Evolutionary conservation across 1,140 invertebrate genomes (phyloP), one percentile per base, ranked within the genome.

Genomic region (Sarcophaga bullata): DNA sequence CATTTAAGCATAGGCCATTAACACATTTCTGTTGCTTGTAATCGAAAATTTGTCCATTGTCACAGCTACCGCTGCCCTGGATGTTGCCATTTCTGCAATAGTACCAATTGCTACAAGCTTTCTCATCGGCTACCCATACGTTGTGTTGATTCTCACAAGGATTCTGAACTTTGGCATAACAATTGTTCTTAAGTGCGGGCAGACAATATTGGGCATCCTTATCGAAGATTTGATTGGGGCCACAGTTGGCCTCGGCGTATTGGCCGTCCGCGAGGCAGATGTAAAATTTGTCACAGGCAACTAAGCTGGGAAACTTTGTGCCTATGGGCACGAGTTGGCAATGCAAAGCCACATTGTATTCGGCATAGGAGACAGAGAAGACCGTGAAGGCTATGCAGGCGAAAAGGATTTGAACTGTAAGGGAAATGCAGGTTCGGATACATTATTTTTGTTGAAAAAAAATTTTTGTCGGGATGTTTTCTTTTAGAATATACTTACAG

Each of bases 261-360:
- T 54, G 17, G 19, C 78, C 78, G n/a, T 83, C 75, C 8, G 0
- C 49, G 19, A 62, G 37, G 37, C 82, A 83, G 4, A 15, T 68
- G 17, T 83, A 83, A 73, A 48, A 83, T 8, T 46, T 81, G 17
- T 48, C 49, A 62, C 82, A 83, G 6, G 80, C 81, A 11, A 76
- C 49, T n/a, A 81, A 58, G 25, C 82, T 83, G 25, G 80, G 62
- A 48, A 83, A 62, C 13, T 73, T 73, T 10, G 25, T 37, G 50
- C 80, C 80, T 58, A 46, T 11, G 4, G 37, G 6, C n/a, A 83
- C 80, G 25, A 83, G 46, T n/a, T 68, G 37, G 49, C 82, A 83
- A 8, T 81, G 73, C 0, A 3, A 52, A 19, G 37, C 25, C 6
- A 81, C 82, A 58, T 83, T 19, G 80, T 83, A 83, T 49, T 81